Evolutionary conservation across 2,113 vertebrate species (phyloP).

Genomic region (Sceloporus undulatus): DNA sequence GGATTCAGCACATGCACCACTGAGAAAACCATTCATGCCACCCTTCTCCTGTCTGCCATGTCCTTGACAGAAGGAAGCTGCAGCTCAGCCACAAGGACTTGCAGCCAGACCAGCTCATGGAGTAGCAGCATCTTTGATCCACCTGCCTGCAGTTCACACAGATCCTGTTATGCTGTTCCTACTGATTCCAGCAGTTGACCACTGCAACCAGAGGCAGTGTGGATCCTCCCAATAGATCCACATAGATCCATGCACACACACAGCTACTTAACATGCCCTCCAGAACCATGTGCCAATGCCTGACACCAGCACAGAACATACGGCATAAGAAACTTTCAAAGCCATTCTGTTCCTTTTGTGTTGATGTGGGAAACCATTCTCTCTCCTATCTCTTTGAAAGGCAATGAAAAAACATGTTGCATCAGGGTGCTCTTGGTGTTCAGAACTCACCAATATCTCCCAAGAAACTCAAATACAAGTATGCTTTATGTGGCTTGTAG

Average conservation of each 20-base stretch:
- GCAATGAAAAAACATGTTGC: not conserved
- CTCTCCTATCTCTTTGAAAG: not conserved
- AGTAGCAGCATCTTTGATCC: not conserved
- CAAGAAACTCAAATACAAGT: not conserved
- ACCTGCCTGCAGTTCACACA: not conserved
- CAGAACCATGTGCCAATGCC: too few species aligned
- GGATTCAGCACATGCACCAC: too few species aligned
- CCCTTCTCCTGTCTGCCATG: not conserved
- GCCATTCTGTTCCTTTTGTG: not conserved
- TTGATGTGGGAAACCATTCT: not conserved
- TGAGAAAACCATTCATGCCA: not conserved
- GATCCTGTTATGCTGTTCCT: not conserved
- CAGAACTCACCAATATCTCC: not conserved
- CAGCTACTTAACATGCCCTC: too few species aligned
- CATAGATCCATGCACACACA: not conserved
- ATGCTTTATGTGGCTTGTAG: not conserved
- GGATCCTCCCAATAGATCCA: not conserved
- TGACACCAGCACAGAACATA: too few species aligned
- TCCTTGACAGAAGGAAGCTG: not conserved
- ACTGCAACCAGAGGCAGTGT: not conserved
- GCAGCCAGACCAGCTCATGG: not conserved
- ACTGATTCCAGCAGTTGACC: not conserved
- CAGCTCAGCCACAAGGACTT: not conserved
- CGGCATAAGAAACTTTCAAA: not conserved
- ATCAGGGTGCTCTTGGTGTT: not conserved